These are phyloP conservation scores for Drosophila quadrilineata DNA, from an alignment of 1,140 invertebrate species.

Conservation along the genomic window DNA sequence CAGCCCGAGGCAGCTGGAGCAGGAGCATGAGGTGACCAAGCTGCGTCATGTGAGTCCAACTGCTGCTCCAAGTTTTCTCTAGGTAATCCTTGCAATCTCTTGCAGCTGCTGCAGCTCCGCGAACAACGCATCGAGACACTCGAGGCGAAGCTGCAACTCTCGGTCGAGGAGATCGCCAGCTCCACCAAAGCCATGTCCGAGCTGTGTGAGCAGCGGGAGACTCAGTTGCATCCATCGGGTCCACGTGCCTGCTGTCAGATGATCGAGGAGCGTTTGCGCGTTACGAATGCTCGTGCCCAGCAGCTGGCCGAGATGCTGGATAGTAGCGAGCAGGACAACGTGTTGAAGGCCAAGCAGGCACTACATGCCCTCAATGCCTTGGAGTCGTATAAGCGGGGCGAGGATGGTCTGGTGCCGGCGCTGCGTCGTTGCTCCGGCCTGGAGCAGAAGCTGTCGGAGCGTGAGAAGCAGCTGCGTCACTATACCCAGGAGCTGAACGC, in stretches of 20 bases:
- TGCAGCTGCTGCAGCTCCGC: slow-evolving; percentile 57
- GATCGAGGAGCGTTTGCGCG: slow-evolving; percentile 59
- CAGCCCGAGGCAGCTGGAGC: slow-evolving; percentile 21
- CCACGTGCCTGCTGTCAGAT: slow-evolving; percentile 63
- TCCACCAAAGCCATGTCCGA: slow-evolving; percentile 75
- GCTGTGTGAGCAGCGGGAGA: slow-evolving; percentile 54
- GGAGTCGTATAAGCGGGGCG: slow-evolving; percentile 67
- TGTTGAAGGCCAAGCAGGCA: slow-evolving; percentile 75
- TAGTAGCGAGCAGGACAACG: slow-evolving; percentile 74
- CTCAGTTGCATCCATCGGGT: slow-evolving; percentile 40
- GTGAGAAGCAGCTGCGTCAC: slow-evolving; percentile 66
- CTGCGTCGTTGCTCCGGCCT: slow-evolving; percentile 63
- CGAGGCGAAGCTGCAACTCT: slow-evolving; percentile 56
- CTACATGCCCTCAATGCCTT: slow-evolving; percentile 65
- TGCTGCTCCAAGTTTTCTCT: neutral
- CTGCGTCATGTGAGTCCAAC: slow-evolving; percentile 53
- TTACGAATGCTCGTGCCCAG: slow-evolving; percentile 40
- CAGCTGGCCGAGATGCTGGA: slow-evolving; percentile 74
- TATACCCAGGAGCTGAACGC: slow-evolving; percentile 73
- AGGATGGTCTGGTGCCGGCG: slow-evolving; percentile 67
- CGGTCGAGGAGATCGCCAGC: slow-evolving; percentile 69
- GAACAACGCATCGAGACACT: slow-evolving; percentile 69
- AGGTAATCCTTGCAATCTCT: neutral
- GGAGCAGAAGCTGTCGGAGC: slow-evolving; percentile 65
- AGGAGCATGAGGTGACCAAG: slow-evolving; percentile 50